phyloP scores from a whole-genome alignment of 2,797 vertebrate species.

The Toxotes lorentzi region DNA sequence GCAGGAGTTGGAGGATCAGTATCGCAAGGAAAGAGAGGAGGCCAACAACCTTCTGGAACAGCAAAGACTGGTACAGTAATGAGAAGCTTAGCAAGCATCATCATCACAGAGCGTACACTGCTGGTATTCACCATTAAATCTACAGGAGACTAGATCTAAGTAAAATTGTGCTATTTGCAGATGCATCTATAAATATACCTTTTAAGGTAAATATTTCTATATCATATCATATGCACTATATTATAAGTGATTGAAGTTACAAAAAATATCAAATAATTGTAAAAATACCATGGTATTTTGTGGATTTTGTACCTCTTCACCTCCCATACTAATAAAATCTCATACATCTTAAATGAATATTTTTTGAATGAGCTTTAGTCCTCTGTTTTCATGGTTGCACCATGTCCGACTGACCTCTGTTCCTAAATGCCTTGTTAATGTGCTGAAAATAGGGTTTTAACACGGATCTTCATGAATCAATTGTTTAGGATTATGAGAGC shows the following conservation, averaged over 20 bases:
- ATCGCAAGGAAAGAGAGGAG: constrained; percentile 95
- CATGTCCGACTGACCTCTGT: not conserved
- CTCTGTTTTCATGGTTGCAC: not conserved
- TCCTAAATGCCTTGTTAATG: not conserved
- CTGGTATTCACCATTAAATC: not conserved
- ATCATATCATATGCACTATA: not conserved
- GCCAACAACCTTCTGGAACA: constrained; percentile 96
- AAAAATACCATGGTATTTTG: not conserved
- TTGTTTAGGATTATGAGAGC: constrained; percentile 96
- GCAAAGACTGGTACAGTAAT: constrained; percentile 92
- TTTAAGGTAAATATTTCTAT: not conserved
- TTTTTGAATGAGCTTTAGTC: not conserved
- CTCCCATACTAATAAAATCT: not conserved
- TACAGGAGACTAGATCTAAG: not conserved
- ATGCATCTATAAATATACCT: not conserved
- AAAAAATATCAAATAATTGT: not conserved
- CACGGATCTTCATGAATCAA: constrained; percentile 6
- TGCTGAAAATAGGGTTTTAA: not conserved
- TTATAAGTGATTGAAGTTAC: not conserved
- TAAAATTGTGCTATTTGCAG: not conserved
- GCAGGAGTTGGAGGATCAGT: constrained; percentile 97
- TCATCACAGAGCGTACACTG: not conserved
- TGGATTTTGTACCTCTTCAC: not conserved
- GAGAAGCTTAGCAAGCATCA: not conserved
- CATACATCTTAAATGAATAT: not conserved